Conservation (phyloP, 2,113 vertebrate species). For the Ictalurus punctatus region DNA sequence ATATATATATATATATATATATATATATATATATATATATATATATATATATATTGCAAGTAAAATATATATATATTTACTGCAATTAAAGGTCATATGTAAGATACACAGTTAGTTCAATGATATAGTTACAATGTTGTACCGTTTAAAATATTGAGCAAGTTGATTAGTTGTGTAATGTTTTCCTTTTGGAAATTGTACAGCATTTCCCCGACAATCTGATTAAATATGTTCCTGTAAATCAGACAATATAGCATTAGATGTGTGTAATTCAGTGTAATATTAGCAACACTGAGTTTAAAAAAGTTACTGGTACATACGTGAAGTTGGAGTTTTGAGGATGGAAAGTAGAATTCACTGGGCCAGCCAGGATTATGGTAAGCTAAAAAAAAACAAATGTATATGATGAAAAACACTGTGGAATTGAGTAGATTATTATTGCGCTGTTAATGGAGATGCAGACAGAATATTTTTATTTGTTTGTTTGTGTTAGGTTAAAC, state of each 20-base stretch:
- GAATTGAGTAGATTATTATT: background rate
- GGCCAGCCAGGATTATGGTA: background rate
- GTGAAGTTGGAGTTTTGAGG: background rate
- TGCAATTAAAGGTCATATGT: background rate
- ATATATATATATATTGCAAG: too few relatives aligned
- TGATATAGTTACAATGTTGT: background rate
- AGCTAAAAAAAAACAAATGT: background rate
- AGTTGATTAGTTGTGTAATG: constrained; percentile 15
- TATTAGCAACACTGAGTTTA: background rate
- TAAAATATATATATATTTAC: background rate
- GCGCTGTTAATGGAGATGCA: background rate
- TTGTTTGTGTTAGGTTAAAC: too few relatives aligned
- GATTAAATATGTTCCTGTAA: constrained; percentile 14
- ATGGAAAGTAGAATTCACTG: background rate
- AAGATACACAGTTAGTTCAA: background rate
- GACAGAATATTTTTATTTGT: background rate
- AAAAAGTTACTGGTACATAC: background rate
- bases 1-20: too few relatives aligned
- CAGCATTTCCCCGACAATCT: constrained; percentile 26
- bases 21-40: too few relatives aligned
- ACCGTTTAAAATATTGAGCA: background rate
- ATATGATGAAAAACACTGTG: background rate
- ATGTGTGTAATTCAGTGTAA: background rate
- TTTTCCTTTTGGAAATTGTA: constrained; percentile 28
- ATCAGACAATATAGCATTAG: background rate